A percentile compares a stretch with the other conserved stretches of the same genome.
phyloP scores from a whole-genome alignment of 2,888 invertebrate species.

The Prosopocoilus inquinatus region DNA sequence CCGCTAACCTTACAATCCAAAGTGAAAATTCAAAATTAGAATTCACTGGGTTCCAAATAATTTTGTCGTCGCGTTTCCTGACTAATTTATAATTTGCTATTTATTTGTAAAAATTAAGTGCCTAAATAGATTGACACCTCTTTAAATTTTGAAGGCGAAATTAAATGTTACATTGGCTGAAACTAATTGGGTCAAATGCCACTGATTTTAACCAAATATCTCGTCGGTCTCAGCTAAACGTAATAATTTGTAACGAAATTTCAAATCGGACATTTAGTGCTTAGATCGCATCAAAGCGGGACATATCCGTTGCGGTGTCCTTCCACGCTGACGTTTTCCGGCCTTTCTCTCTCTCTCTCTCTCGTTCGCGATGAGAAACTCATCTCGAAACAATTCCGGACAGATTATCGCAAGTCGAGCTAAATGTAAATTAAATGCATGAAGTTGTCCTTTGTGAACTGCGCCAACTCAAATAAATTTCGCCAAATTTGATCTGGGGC shows the following conservation, averaged over 20 bases:
- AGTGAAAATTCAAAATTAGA: too few relatives aligned
- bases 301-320: conserved; percentile 9
- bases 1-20: too few relatives aligned
- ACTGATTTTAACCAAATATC: too few relatives aligned
- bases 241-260: conserved; percentile 10
- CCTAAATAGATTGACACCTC: too few relatives aligned
- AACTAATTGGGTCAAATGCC: too few relatives aligned
- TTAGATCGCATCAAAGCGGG: conserved; percentile 9
- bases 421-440: conserved; percentile 3
- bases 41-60: too few relatives aligned
- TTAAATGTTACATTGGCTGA: too few relatives aligned
- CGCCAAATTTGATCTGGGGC: background rate
- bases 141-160: too few relatives aligned
- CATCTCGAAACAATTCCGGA: conserved; percentile 3
- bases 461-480: background rate
- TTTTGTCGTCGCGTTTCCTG: too few relatives aligned
- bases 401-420: conserved; percentile 4
- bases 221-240: background rate
- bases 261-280: conserved; percentile 7
- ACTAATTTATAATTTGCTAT: too few relatives aligned
- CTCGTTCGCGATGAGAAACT: conserved; percentile 3
- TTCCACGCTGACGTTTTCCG: conserved; percentile 7
- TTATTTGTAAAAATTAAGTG: too few relatives aligned
- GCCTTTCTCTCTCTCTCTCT: background rate
- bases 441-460: background rate